Evolutionary conservation across 2,113 vertebrate genomes (phyloP), one percentile per base, ranked within the genome.

Genomic region (Isichthys henryi): DNA sequence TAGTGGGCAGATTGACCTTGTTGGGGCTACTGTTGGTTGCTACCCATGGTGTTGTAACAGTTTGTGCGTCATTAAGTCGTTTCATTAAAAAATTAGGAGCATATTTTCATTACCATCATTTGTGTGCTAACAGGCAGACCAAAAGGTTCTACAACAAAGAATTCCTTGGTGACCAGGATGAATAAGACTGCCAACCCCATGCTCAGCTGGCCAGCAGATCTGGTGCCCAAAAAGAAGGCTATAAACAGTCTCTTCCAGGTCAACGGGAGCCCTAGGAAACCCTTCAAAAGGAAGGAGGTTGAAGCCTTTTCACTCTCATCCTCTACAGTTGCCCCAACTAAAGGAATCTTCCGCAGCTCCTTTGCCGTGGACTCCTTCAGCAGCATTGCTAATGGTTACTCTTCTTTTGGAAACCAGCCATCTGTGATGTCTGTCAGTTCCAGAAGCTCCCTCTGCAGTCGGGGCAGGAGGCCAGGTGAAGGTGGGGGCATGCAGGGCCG

Each of bases 351-450:
- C 80, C 97, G 97, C 94, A 98, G 96, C 90, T 96, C 97, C 89
- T 99, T 99, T n/a, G 96, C 97, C 0, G 96, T 98, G 0, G 97
- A 98, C 93, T 99, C 98, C 84, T 99, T 99, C 92, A 96, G 98
- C 91, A 97, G 98, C 95, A 97, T 99, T 43, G 98, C 98, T 93
- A 97, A 97, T 86, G 97, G 97, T 89, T 98, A 97, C 23, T 94
- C 96, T 0, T 94, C 97, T 74, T 99, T 99, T 0, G 95, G 96
- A 43, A 46, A 58, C 15, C 92, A 45, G 89, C 90, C 86, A 15
- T 90, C 90, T 90, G 90, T 86, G 2, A 86, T 92, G 85, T 87
- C 89, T 31, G 35, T 91, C 58, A 56, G 89, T 87, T 91, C 90
- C 56, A 92, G 91, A 90, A 88, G 53, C 93, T 95, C 21, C 92